Conservation (phyloP, 1,140 invertebrate genomes). For the Artemia franciscana region DNA sequence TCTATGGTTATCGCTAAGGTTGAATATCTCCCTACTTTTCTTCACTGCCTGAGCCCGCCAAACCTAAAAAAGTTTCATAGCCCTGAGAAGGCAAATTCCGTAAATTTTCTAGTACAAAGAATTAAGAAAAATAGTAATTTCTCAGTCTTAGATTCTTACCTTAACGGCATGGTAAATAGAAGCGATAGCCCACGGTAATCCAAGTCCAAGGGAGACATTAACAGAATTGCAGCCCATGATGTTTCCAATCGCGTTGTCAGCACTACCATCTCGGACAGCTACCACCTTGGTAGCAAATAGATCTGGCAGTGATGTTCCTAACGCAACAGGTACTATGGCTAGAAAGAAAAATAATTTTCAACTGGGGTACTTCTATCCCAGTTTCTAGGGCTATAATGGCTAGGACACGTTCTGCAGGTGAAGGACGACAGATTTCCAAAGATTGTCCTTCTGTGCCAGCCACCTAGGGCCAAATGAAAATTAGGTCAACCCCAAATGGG, state of each 20-base stretch:
- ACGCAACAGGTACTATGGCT: constrained; percentile 41
- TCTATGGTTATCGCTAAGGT: not conserved
- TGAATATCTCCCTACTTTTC: not conserved
- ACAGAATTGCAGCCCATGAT: constrained; percentile 49
- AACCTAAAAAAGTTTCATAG: not conserved
- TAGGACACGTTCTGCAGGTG: not conserved
- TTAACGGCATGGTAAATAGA: constrained; percentile 27
- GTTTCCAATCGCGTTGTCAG: constrained; percentile 45
- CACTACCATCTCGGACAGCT: constrained; percentile 37
- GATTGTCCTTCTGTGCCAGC: not conserved
- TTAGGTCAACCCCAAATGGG: not conserved
- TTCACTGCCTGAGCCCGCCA: not conserved
- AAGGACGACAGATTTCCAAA: not conserved
- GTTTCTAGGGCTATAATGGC: not conserved
- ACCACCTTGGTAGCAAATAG: constrained; percentile 38
- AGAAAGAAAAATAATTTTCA: constrained; percentile 15
- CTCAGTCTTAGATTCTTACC: too few relatives aligned
- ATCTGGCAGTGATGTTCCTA: constrained; percentile 45
- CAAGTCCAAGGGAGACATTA: constrained; percentile 39
- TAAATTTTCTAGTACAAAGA: too few relatives aligned
- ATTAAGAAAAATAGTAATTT: too few relatives aligned
- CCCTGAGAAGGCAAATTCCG: not conserved
- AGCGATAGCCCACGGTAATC: constrained; percentile 37
- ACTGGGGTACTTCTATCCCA: not conserved
- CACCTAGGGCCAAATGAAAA: too few relatives aligned